Evolutionary conservation across 1,140 invertebrate genomes (phyloP).

Genomic region (Apis cerana): DNA sequence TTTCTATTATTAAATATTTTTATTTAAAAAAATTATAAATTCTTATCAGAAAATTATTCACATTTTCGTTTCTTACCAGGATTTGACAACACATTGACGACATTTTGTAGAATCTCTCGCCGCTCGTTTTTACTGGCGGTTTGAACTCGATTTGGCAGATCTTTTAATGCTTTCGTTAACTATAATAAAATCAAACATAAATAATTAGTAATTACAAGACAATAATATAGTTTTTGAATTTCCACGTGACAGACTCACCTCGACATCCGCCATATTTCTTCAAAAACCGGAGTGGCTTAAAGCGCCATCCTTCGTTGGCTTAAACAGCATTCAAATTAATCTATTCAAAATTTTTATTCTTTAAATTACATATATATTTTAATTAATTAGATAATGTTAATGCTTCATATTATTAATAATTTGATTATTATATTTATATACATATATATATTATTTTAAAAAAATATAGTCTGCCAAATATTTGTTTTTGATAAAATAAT

Average conservation of each 20-base stretch:
- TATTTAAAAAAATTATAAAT: not conserved
- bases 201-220: slow-evolving; percentile 29
- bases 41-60: slow-evolving; percentile 45
- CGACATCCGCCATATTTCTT: slow-evolving; percentile 78
- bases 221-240: slow-evolving; percentile 47
- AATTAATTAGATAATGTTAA: not conserved
- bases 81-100: slow-evolving; percentile 87
- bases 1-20: not conserved
- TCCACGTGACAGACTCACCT: slow-evolving; percentile 79
- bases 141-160: slow-evolving; percentile 90
- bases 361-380: not conserved
- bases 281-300: slow-evolving; percentile 63
- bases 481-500: not conserved
- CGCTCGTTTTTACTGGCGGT: slow-evolving; percentile 89
- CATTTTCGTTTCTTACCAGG: slow-evolving; percentile 83
- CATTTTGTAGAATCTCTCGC: slow-evolving; percentile 86
- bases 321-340: not conserved
- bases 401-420: not conserved
- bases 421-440: not conserved
- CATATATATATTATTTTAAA: not conserved
- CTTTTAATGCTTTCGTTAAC: slow-evolving; percentile 88
- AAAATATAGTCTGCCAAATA: not conserved
- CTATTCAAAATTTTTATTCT: slow-evolving; percentile 3
- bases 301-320: slow-evolving; percentile 45
- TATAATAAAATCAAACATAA: slow-evolving; percentile 78